Base-by-base conservation (phyloP, 2,888 invertebrate genomes). In the Lithosia quadra region DNA sequence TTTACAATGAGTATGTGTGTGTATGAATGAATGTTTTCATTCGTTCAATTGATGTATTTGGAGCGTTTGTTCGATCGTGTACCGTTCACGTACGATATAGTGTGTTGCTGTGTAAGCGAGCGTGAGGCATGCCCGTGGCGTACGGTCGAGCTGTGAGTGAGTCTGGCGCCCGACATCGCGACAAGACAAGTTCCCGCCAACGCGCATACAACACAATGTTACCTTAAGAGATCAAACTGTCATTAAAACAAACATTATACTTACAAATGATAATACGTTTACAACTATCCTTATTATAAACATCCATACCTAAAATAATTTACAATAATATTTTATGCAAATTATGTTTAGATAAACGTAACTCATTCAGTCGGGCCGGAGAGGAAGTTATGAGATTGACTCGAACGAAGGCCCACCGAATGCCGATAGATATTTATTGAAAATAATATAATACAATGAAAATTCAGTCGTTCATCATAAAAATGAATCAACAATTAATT, bases 191-290 rank as follows among this genome's bases (percentile, higher is more conserved):
- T 77, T 74, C 78, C 84, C 87, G 85, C 84, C 82, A 76, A 86
- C 86, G 83, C 88, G 86, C 88, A 87, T 82, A 82, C 84, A 86
- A 67, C 67, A 71, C 70, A 67, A 71, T 86, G 53, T 63, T 90
- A 94, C 90, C 91, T 85, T 93, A 94, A 93, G 95, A 95, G 95
- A 95, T 95, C 95, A 95, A 91, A 90, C 91, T 93, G 93, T 91
- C 90, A 90, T 90, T 93, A 92, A 91, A 92, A 90, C 90, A 81
- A 93, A 92, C 82, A 83, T 89, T 90, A 90, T 87, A 91, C 90
- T 92, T 92, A 93, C 85, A 91, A 92, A 92, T 91, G 92, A 93
- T 91, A 90, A 90, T 91, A 90, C 87, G 84, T 89, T 91, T 90
- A 93, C 85, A 92, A 88, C 93, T 94, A 94, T 91, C 82, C 92